Evolutionary conservation across 2,113 vertebrate species (phyloP), one percentile per base, ranked within the genome.

Genomic region (Promerops cafer): DNA sequence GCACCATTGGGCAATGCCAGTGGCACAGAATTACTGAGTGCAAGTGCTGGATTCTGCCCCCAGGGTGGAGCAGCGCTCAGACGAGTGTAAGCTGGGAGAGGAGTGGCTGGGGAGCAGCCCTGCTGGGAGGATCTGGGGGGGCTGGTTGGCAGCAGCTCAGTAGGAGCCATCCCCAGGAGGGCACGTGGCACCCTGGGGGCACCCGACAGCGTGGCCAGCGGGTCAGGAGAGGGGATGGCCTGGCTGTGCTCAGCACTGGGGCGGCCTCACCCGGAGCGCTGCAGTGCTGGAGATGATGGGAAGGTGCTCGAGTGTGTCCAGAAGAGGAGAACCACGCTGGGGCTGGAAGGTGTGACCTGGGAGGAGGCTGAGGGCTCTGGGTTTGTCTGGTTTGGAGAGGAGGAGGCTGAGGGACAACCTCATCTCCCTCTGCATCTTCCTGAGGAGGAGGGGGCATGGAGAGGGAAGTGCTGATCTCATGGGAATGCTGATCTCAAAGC

Each of bases 1-100:
- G 16, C 9, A 47, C 57, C 56, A 39, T 1, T 0, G 0, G 18
- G 16, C n/a, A 83, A 0, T 21, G 9, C 40, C 47, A 42, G 13
- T 10, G 42, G 52, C 42, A 21, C 45, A 13, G 82, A 49, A 33
- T 37, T 30, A 30, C 17, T 12, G 2, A 61, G 47, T 37, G 30
- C 50, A 37, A 6, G 30, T 11, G 18, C 23, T 4, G 3, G n/a
- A 24, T 30, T 27, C 53, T 53, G 61, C 1, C 1, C n/a, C 16
- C 20, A 53, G 49, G 47, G 20, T 3, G 10, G 21, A 60, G 22
- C 33, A 40, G 12, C 0, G 0, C 56, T 6, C 4, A 59, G 19
- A 37, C 6, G 2, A 20, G 23, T 6, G 10, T 13, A 1, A 31
- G 44, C 1, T 31, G 71, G 22, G 44, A 53, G 18, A 75, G 26